phyloP scores from a whole-genome alignment of 2,113 vertebrate species.

The Petroica traversi region DNA sequence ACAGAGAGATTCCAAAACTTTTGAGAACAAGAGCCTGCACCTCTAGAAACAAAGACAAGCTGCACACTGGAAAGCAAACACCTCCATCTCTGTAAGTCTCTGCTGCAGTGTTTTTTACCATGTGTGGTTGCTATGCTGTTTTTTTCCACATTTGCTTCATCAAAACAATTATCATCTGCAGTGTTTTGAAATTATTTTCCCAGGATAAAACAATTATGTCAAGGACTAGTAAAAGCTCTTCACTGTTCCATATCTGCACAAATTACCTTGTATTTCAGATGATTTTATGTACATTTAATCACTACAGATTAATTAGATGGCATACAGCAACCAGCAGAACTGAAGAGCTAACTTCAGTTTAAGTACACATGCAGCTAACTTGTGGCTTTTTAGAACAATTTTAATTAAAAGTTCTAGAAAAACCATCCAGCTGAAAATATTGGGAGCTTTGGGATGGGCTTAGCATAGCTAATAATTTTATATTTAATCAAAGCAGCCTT shows the following conservation, averaged over 20 bases:
- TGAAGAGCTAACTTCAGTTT: conserved; percentile 75
- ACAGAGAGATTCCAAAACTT: background rate
- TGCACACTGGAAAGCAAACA: background rate
- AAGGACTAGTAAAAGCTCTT: conserved; percentile 64
- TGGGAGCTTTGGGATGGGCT: conserved; percentile 75
- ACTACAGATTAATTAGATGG: conserved; percentile 79
- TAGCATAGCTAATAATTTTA: conserved; percentile 82
- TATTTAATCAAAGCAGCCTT: conserved; percentile 79
- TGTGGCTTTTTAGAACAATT: conserved; percentile 75
- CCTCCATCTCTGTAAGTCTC: background rate
- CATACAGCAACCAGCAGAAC: conserved; percentile 71
- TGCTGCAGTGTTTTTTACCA: background rate
- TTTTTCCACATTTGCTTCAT: conserved; percentile 59
- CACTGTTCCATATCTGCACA: conserved; percentile 69
- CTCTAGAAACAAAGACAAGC: background rate
- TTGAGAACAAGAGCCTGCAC: background rate
- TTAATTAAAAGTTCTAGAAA: conserved; percentile 83
- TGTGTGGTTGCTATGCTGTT: background rate
- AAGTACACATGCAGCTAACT: conserved; percentile 73
- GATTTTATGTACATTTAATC: conserved; percentile 79
- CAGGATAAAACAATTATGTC: conserved; percentile 61
- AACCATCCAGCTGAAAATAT: conserved; percentile 78
- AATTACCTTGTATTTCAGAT: conserved; percentile 72
- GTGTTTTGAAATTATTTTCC: conserved; percentile 64
- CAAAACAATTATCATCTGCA: conserved; percentile 68